Conservation (phyloP, 64 coral and sea anemone genomes). For the Dendronephthya gigantea region DNA sequence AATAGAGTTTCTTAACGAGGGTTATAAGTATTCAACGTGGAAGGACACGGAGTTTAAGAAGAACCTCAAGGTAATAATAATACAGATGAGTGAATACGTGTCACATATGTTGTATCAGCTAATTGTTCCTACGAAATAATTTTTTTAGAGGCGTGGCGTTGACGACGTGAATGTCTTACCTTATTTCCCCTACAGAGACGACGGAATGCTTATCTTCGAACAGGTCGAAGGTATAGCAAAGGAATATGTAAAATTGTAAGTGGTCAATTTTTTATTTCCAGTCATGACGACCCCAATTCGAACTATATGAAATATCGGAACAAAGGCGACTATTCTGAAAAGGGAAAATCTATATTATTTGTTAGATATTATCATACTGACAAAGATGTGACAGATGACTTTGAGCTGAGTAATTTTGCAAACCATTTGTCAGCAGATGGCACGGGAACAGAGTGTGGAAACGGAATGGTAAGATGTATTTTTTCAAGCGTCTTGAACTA, state of each 20-base stretch:
- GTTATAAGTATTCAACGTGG: background rate
- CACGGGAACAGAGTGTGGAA: background rate
- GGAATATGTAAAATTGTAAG: background rate
- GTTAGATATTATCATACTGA: background rate
- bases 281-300: too few relatives aligned
- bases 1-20: background rate
- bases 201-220: background rate
- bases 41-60: background rate
- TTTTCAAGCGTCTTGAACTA: background rate
- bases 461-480: background rate
- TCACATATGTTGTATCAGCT: too few relatives aligned
- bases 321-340: too few relatives aligned
- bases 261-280: background rate
- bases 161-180: background rate
- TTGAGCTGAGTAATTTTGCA: background rate
- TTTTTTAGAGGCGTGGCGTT: background rate
- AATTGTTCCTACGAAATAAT: too few relatives aligned
- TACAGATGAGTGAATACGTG: too few relatives aligned
- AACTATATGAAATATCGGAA: too few relatives aligned
- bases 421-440: background rate
- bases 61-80: background rate
- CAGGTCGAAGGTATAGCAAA: background rate
- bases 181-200: background rate
- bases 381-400: background rate
- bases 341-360: background rate